These are phyloP conservation scores for Hybognathus amarus DNA, from an alignment of 2,797 vertebrate species.

Conservation along the genomic window DNA sequence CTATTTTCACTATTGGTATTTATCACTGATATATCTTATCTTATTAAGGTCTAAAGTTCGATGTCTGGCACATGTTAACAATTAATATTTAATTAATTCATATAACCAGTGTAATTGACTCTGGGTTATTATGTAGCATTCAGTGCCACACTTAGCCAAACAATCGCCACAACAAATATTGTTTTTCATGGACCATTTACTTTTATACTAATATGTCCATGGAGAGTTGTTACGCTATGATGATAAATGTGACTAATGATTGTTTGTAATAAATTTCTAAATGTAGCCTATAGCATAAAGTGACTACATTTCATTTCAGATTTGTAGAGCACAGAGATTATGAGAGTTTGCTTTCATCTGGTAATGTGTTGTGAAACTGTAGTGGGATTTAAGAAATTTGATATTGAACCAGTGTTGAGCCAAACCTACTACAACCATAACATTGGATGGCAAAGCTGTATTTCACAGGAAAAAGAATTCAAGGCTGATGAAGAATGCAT, in stretches of 20 bases:
- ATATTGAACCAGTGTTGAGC: not conserved
- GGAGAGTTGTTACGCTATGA: constrained; percentile 15
- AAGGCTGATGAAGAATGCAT: too few relatives aligned
- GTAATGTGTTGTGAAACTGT: not conserved
- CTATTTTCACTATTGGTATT: constrained; percentile 32
- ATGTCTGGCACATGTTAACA: constrained; percentile 7
- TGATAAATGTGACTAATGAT: constrained; percentile 46
- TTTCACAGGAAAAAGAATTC: not conserved
- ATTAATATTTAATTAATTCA: constrained; percentile 27
- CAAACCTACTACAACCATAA: not conserved
- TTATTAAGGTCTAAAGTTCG: constrained; percentile 6
- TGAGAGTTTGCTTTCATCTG: not conserved
- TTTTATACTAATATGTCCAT: constrained; percentile 41
- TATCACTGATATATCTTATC: constrained; percentile 31
- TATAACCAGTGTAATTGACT: constrained; percentile 21
- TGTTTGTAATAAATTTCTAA: constrained; percentile 56
- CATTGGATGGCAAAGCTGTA: not conserved
- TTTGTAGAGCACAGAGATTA: not conserved
- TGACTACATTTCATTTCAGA: not conserved
- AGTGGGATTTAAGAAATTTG: too few relatives aligned
- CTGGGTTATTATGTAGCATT: constrained; percentile 39
- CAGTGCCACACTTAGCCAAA: constrained; percentile 4
- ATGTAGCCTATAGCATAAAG: constrained; percentile 10
- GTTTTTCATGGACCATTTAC: constrained; percentile 28
- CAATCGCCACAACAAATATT: constrained; percentile 6